These are phyloP conservation scores for Tragelaphus oryx DNA, from an alignment of 2,797 vertebrate genomes.

Conservation along the genomic window DNA sequence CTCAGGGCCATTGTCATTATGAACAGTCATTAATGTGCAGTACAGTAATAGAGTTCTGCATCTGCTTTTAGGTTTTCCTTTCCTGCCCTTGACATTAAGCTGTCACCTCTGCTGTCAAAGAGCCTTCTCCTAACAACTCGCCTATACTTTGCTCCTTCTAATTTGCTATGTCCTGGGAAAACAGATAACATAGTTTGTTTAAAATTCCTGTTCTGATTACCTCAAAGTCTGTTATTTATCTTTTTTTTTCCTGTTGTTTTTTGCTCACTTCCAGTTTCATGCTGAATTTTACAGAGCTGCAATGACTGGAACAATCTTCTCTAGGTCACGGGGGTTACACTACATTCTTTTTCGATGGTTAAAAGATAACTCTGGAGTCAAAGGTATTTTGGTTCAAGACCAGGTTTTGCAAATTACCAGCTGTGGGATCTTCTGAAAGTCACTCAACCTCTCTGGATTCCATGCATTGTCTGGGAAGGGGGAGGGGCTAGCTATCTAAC, in stretches of 20 bases:
- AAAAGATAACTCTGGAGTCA: not conserved
- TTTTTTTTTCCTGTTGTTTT: not conserved
- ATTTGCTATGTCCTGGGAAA: not conserved
- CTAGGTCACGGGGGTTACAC: not conserved
- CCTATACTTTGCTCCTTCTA: not conserved
- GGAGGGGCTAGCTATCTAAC: not conserved
- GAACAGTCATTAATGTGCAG: not conserved
- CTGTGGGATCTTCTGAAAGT: not conserved
- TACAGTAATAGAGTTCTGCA: not conserved
- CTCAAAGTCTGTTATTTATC: not conserved
- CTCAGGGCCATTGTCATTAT: not conserved
- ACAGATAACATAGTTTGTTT: not conserved
- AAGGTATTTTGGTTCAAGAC: not conserved
- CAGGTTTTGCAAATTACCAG: not conserved
- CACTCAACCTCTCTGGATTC: not conserved
- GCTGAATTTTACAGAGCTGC: not conserved
- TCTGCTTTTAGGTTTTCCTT: constrained; percentile 39
- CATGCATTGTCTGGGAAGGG: not conserved
- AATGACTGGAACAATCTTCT: not conserved
- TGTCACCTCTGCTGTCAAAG: not conserved
- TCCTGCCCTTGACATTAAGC: not conserved
- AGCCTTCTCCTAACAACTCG: not conserved
- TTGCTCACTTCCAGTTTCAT: not conserved
- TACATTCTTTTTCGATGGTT: not conserved
- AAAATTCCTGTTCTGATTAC: not conserved